Evolutionary conservation across 1,140 invertebrate genomes (phyloP), one percentile per base, ranked within the genome.

Genomic region (Drosophila mojavensis): DNA sequence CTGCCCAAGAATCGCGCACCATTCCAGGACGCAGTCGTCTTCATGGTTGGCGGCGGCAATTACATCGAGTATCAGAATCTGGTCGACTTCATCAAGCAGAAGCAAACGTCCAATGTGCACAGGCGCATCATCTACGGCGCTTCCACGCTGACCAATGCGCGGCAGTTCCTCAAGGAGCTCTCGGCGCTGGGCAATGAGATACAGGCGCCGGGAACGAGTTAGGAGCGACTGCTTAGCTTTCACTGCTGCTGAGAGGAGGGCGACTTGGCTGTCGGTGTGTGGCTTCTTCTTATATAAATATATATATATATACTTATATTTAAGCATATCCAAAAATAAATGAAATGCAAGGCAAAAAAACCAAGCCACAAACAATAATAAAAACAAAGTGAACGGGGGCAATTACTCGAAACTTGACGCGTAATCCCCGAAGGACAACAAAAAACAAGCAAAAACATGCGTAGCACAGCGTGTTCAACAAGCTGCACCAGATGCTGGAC

Each of bases 31-130:
- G 97, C 98, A 11, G 96, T 99, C 78, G 98, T 99, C 7, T 99
- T 99, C 93, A 94, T 99, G 56, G 97, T 99, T 30, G 99, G 99
- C 58, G 99, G 99, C 66, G 99, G 99, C 33, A 99, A 99, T 94
- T 99, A 99, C 91, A 99, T 99, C 81, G 99, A 99, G 93, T 99
- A 99, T 93, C 98, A 99, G 93, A 99, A 99, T 94, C 94, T 99
- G 41, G 95, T 97, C 36, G 98, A 99, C 92, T 99, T 98, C 92
- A 96, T 96, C 13, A 99, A 97, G 94, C 95, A 96, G 94, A 96
- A 96, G 92, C 95, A 95, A 88, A 94, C 94, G 81, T 95, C 94
- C 85, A 96, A 94, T 73, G 94, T 93, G 50, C 94, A 94, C 39
- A 97, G 97, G 92, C 94, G 96, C 90, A 96, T 99, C 53, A 96